Conservation (phyloP, 1,140 invertebrate genomes). For the Lasaia peninsularis region DNA sequence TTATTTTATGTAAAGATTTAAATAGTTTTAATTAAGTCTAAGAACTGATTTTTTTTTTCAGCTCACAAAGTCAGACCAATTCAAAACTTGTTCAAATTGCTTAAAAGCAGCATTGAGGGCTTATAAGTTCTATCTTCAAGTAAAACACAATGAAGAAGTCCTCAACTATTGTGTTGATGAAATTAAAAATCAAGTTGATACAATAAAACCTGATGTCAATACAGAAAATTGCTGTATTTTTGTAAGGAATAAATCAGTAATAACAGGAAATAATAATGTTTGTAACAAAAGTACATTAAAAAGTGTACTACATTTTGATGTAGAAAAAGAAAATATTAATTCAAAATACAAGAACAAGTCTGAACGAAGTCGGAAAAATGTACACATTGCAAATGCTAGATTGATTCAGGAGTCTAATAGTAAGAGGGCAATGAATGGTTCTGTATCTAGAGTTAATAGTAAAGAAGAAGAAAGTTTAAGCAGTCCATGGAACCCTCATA, state of each 20-base stretch:
- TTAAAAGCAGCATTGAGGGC: slow-evolving; percentile 43
- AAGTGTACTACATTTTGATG: neutral
- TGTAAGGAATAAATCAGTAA: slow-evolving; percentile 26
- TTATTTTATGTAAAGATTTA: too few species aligned
- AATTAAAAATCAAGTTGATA: slow-evolving; percentile 36
- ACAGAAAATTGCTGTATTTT: slow-evolving; percentile 44
- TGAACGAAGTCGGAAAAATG: too few species aligned
- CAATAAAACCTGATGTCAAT: slow-evolving; percentile 25
- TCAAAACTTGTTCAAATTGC: slow-evolving; percentile 54
- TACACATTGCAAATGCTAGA: too few species aligned
- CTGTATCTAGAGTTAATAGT: neutral
- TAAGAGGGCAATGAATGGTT: neutral
- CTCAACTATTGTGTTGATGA: slow-evolving; percentile 45
- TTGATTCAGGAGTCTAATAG: too few species aligned
- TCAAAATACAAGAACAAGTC: too few species aligned
- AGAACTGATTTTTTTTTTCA: slow-evolving; percentile 32
- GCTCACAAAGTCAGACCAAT: slow-evolving; percentile 39
- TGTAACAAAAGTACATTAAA: neutral
- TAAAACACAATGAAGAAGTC: slow-evolving; percentile 42
- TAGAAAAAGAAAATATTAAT: neutral
- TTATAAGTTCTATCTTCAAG: slow-evolving; percentile 51
- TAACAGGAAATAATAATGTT: slow-evolving; percentile 18
- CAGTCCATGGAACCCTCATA: neutral
- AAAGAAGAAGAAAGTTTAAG: slow-evolving; percentile 6
- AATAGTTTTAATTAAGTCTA: neutral